Percentiles rank a stretch among this genome's conserved stretches.
phyloP scores from a whole-genome alignment of 1,140 invertebrate species.

The Drosophila guanche region DNA sequence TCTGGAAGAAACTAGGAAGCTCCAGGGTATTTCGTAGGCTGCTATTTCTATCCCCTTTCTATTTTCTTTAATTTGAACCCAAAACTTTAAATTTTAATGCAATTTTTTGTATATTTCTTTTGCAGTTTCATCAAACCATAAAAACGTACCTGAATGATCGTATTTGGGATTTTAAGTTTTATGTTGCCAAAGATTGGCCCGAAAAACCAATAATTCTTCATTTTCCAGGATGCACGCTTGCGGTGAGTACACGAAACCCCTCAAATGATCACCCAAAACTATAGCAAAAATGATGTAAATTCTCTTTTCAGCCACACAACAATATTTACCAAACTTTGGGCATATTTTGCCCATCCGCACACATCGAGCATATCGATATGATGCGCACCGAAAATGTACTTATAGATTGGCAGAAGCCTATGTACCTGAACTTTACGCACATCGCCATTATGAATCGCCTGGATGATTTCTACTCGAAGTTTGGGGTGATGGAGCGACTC shows the following conservation, averaged over 20 bases:
- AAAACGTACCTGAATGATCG: constrained; percentile 92
- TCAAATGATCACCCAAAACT: too few relatives aligned
- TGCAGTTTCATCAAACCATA: constrained; percentile 94
- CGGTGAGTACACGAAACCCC: constrained; percentile 85
- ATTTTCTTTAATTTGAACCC: too few relatives aligned
- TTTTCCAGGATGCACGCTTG: constrained; percentile 92
- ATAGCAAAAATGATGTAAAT: constrained; percentile 1
- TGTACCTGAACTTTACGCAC: constrained; percentile 93
- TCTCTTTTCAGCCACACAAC: constrained; percentile 87
- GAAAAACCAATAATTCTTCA: constrained; percentile 91
- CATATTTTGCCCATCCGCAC: constrained; percentile 91
- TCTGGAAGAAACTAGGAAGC: too few relatives aligned
- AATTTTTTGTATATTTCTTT: constrained; percentile 50
- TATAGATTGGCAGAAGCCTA: constrained; percentile 89
- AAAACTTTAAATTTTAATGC: neutral
- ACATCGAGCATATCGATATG: constrained; percentile 88
- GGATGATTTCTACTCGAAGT: constrained; percentile 85
- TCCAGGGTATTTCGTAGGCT: too few relatives aligned
- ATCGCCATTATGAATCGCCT: constrained; percentile 89
- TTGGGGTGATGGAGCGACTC: constrained; percentile 88
- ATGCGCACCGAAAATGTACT: constrained; percentile 89
- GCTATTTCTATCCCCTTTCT: too few relatives aligned
- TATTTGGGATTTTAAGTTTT: constrained; percentile 94
- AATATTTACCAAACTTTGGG: constrained; percentile 91
- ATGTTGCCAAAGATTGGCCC: constrained; percentile 93